Percentiles rank a stretch among this genome's conserved stretches.
Evolutionary conservation across 1,140 invertebrate genomes (phyloP).

Genomic region (Nasonia vitripennis): DNA sequence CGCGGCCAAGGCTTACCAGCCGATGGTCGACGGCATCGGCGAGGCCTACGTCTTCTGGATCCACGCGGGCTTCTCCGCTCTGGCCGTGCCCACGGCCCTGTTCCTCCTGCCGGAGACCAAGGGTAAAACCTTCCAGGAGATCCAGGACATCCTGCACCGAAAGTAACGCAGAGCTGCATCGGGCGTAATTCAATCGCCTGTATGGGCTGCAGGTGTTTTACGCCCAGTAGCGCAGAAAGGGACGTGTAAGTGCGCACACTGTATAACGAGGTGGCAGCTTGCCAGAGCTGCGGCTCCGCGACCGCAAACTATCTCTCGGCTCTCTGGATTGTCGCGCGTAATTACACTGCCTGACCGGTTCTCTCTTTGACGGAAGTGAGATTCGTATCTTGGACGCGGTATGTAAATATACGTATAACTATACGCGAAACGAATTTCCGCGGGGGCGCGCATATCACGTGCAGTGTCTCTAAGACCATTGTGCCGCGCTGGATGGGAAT

Average conservation of each 20-base stretch:
- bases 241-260: neutral
- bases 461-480: too few species aligned
- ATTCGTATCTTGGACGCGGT: neutral
- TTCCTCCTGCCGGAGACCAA: constrained; percentile 61
- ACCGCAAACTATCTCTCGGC: constrained; percentile 27
- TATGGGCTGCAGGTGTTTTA: neutral
- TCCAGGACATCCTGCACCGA: constrained; percentile 48
- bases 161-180: neutral
- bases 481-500: neutral
- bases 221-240: neutral
- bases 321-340: constrained; percentile 14
- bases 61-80: constrained; percentile 52
- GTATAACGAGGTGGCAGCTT: constrained; percentile 52
- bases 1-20: constrained; percentile 73
- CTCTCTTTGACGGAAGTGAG: neutral
- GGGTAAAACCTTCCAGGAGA: constrained; percentile 60
- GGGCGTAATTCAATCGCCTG: neutral
- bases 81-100: constrained; percentile 49
- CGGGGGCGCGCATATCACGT: too few species aligned
- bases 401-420: too few species aligned
- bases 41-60: constrained; percentile 79
- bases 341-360: constrained; percentile 21
- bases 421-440: too few species aligned
- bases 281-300: constrained; percentile 48
- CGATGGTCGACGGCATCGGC: constrained; percentile 82